Percentiles rank a stretch among this genome's conserved stretches.
Conservation (phyloP, 1,140 invertebrate genomes). For the Sminthurinus signatus region DNA sequence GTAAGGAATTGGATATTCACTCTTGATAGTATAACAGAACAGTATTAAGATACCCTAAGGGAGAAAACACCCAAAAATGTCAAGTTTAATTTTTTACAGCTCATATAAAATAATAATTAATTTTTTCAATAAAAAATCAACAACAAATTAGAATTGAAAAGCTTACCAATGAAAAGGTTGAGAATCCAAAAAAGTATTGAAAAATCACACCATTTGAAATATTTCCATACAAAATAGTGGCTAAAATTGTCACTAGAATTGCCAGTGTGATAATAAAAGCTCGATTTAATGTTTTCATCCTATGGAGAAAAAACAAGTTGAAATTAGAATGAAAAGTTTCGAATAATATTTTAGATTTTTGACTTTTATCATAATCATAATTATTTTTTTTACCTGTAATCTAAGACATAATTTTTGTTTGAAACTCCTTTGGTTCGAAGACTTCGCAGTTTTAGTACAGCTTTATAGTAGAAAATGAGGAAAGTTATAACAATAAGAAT, state of each 20-base stretch:
- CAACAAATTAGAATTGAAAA: no score
- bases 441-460: conserved; percentile 11
- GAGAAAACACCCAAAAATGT: no score
- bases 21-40: conserved; percentile 32
- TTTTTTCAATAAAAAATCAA: no score
- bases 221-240: conserved; percentile 26
- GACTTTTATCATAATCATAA: no score
- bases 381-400: conserved; percentile 26
- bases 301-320: neutral
- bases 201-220: conserved; percentile 9
- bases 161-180: conserved; percentile 20
- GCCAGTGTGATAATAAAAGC: conserved; percentile 20
- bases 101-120: neutral
- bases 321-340: neutral
- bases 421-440: conserved; percentile 4
- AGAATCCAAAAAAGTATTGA: conserved; percentile 31
- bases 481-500: conserved; percentile 15
- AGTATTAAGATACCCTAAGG: conserved; percentile 26
- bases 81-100: neutral
- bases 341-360: neutral
- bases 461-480: conserved; percentile 28
- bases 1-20: conserved; percentile 29
- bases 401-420: conserved; percentile 12
- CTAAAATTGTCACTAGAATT: conserved; percentile 22
- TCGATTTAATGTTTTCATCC: conserved; percentile 28